Base-by-base conservation (phyloP, 1,140 invertebrate species). In the Drepana arcuata region DNA sequence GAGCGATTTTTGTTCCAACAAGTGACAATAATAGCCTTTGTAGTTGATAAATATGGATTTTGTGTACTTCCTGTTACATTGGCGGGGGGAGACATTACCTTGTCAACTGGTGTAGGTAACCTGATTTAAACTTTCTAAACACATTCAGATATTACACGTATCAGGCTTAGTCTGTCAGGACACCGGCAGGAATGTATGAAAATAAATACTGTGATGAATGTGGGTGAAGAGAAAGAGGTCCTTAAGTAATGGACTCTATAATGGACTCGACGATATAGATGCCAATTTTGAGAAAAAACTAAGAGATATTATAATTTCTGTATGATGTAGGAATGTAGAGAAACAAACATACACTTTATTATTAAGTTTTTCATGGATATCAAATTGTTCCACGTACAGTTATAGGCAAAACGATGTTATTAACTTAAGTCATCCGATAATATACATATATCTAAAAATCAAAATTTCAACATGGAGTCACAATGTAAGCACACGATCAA, bases 1-100 rank as follows among this genome's bases (percentile, higher is more conserved):
- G 60, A 63, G 54, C 64, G 61, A 69, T 71, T 77, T 61, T 70
- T 67, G 69, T 71, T 60, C 60, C 55, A 64, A 68, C 71, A 57
- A 71, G 61, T 72, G 71, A 73, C 74, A 74, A 73, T 74, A 78
- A 73, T 70, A 59, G 58, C 57, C 66, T 79, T 71, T 72, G 64
- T 61, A 55, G 52, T 73, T 64, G 60, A 68, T 67, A 72, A 72
- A 71, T 61, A 67, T 67, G 37, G 51, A 47, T 53, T 66, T 56
- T 53, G 49, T 49, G 34, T 41, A 61, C 50, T 60, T 63, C 62
- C 58, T 50, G 41, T 47, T 36, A 46, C 30, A 51, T 41, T 45
- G 42, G 54, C 44, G 50, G 6, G 15, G 6, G 14, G 21, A 15
- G 16, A 25, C 28, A 16, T 14, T 24, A 25, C 15, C 21, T 29